phyloP scores from a whole-genome alignment of 2,797 vertebrate species.

The Leptodactylus fallax region DNA sequence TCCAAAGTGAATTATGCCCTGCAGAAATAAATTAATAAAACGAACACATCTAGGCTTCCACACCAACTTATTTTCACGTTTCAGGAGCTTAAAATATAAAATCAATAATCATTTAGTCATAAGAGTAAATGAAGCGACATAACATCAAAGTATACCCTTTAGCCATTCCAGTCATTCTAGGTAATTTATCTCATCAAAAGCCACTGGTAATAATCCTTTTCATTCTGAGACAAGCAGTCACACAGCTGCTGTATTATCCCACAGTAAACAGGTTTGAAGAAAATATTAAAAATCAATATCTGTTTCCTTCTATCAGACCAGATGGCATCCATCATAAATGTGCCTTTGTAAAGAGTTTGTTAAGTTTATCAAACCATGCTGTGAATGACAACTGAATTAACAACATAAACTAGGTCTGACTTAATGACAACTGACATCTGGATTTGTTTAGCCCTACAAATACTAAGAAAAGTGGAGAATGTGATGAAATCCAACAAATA shows the following conservation, averaged over 20 bases:
- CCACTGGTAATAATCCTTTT: constrained; percentile 84
- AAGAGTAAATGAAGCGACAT: constrained; percentile 90
- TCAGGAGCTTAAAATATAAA: constrained; percentile 88
- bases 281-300: constrained; percentile 94
- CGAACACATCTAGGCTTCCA: constrained; percentile 81
- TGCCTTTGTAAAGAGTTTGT: constrained; percentile 78
- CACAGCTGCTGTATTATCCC: constrained; percentile 83
- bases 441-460: constrained; percentile 72
- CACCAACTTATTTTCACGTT: constrained; percentile 86
- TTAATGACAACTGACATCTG: constrained; percentile 69
- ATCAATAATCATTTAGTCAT: constrained; percentile 97
- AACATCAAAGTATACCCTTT: constrained; percentile 89
- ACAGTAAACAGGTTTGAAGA: constrained; percentile 87
- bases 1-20: constrained; percentile 84
- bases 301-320: constrained; percentile 89
- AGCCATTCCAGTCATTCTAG: constrained; percentile 84
- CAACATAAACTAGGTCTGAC: constrained; percentile 64
- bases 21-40: constrained; percentile 89
- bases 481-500: constrained; percentile 74
- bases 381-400: constrained; percentile 74
- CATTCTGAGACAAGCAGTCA: constrained; percentile 80
- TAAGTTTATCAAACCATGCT: constrained; percentile 72
- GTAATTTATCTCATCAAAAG: constrained; percentile 89
- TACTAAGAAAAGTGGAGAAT: constrained; percentile 68
- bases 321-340: constrained; percentile 88